Conservation (phyloP, 2,888 invertebrate genomes). For the Drosophila eohydei region DNA sequence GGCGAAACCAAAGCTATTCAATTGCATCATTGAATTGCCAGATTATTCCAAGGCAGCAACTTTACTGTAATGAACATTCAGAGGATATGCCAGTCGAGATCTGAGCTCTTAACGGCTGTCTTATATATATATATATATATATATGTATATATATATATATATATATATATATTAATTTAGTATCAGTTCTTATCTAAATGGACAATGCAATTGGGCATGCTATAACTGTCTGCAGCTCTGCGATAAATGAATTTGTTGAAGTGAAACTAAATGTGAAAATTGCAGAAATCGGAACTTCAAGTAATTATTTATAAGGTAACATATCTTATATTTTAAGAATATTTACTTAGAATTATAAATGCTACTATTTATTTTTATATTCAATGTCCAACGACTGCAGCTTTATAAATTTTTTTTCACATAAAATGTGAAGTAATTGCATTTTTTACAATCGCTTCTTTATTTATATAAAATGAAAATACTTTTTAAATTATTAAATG, state of each 20-base stretch:
- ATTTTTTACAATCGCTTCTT: not conserved
- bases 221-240: not conserved
- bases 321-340: too few species aligned
- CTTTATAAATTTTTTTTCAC: not conserved
- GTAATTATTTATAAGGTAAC: not conserved
- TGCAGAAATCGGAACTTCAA: not conserved
- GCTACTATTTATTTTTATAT: too few species aligned
- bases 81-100: constrained; percentile 13
- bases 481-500: too few species aligned
- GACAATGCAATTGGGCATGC: constrained; percentile 3
- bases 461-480: too few species aligned
- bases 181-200: not conserved
- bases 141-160: not conserved
- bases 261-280: not conserved
- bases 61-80: constrained; percentile 35
- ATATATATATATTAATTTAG: not conserved
- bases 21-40: constrained; percentile 66
- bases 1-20: constrained; percentile 64
- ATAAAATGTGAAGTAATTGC: not conserved
- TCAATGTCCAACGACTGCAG: too few species aligned
- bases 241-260: not conserved
- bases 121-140: not conserved
- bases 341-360: too few species aligned
- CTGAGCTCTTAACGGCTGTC: constrained; percentile 9
- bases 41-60: constrained; percentile 35